These are phyloP conservation scores for Neodiprion fabricii DNA, from an alignment of 1,140 invertebrate species.

Conservation along the genomic window DNA sequence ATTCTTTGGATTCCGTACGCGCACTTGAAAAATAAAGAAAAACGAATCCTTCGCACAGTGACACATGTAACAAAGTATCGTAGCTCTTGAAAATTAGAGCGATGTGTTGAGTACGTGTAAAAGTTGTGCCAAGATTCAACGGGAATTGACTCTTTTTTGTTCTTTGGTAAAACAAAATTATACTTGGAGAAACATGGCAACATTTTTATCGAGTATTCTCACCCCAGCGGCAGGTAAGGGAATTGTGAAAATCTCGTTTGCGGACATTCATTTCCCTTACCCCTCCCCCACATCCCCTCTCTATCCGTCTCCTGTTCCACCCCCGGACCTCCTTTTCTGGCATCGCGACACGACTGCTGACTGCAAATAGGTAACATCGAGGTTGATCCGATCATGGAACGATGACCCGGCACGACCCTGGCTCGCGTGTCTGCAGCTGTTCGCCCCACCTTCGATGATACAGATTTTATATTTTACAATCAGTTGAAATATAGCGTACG, in stretches of 20 bases:
- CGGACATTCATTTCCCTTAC: background rate
- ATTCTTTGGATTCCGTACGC: too few species aligned
- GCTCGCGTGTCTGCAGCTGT: background rate
- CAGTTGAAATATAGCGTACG: background rate
- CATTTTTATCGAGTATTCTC: conserved; percentile 1
- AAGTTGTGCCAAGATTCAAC: too few species aligned
- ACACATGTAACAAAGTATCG: too few species aligned
- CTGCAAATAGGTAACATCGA: background rate
- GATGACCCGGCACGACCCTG: background rate
- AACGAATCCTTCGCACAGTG: too few species aligned
- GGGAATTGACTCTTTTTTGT: too few species aligned
- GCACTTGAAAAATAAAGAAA: too few species aligned
- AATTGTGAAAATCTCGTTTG: background rate
- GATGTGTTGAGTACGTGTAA: too few species aligned
- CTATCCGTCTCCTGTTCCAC: background rate
- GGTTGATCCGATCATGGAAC: background rate
- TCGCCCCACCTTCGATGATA: background rate
- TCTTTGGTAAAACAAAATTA: background rate
- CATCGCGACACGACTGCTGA: conserved; percentile 2
- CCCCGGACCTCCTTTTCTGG: background rate
- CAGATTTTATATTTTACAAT: background rate
- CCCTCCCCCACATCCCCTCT: background rate
- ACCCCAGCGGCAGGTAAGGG: background rate
- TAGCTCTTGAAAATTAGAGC: too few species aligned
- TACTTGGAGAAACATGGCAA: background rate